phyloP scores from a whole-genome alignment of 2,113 vertebrate genomes.

The Zingel zingel region DNA sequence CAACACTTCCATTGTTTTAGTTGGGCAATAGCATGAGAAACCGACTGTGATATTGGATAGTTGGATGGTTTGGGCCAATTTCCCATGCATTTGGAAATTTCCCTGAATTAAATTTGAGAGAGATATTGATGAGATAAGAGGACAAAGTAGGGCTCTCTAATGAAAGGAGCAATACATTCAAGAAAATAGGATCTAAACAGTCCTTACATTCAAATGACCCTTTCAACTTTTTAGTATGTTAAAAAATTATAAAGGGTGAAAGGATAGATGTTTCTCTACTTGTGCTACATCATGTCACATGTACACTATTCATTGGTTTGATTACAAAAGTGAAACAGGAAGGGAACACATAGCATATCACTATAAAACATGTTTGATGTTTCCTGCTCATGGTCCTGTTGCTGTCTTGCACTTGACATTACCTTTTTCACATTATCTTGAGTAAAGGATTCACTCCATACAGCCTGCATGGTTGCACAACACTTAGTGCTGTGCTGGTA shows the following conservation, averaged over 20 bases:
- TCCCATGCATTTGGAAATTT: slow-evolving; percentile 10
- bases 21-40: not conserved
- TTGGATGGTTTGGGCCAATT: not conserved
- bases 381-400: not conserved
- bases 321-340: not conserved
- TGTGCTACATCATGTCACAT: not conserved
- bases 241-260: not conserved
- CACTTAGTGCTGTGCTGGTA: no score
- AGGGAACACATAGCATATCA: no score
- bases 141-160: not conserved
- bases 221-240: not conserved
- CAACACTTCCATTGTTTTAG: not conserved
- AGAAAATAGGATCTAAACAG: not conserved
- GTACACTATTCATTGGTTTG: not conserved
- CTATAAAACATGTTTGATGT: not conserved
- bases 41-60: not conserved
- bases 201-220: not conserved
- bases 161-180: not conserved
- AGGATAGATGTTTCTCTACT: not conserved
- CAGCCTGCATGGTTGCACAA: not conserved
- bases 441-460: not conserved
- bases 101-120: not conserved
- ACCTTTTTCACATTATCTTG: not conserved
- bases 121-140: not conserved
- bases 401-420: not conserved